Conservation (phyloP, 2,888 invertebrate genomes). For the Amiota mariae region DNA sequence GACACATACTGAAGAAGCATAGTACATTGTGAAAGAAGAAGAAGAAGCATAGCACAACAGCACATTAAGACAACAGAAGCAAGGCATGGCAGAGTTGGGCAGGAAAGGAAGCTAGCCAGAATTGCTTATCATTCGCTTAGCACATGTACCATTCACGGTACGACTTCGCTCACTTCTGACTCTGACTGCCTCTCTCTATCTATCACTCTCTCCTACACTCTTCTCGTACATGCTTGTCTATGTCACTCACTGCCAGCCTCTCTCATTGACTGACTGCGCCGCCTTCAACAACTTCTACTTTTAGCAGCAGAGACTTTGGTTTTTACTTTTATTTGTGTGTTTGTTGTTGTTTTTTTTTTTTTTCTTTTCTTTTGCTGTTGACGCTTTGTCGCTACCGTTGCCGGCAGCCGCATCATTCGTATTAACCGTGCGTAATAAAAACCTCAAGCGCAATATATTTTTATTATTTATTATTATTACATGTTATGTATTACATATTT, state of each 20-base stretch:
- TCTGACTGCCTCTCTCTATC: not conserved
- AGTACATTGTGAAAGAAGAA: no score
- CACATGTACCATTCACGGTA: not conserved
- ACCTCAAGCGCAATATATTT: no score
- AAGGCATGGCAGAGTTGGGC: constrained; percentile 32
- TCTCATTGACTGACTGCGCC: not conserved
- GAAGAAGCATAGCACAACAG: not conserved
- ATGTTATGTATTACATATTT: no score
- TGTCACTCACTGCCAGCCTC: not conserved
- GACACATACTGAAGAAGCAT: no score
- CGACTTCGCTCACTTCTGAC: not conserved
- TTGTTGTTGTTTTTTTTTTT: no score
- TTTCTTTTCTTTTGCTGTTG: no score
- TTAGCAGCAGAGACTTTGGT: not conserved
- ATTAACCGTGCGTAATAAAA: no score
- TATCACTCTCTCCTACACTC: not conserved
- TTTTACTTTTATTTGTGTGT: not conserved
- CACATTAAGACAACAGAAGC: constrained; percentile 23
- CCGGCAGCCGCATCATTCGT: no score
- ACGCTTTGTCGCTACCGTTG: no score
- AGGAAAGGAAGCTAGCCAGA: not conserved
- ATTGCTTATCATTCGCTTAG: constrained; percentile 23
- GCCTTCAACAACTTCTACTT: not conserved
- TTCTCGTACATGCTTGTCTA: not conserved
- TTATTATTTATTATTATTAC: no score